Base-by-base conservation (phyloP, 1,140 invertebrate genomes). In the Drosophila kepulauana region DNA sequence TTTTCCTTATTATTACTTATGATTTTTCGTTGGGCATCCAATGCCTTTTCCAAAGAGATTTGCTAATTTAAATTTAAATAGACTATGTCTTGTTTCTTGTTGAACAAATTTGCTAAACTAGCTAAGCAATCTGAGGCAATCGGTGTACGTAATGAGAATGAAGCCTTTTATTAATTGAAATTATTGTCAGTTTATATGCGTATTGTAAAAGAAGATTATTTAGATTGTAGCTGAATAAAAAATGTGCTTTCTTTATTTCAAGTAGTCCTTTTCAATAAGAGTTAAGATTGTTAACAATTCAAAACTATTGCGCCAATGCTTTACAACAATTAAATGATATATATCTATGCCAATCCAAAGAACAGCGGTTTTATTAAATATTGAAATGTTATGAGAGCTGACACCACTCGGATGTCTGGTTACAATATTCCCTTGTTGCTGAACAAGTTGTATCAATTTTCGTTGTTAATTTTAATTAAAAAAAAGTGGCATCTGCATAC, bases 81-180 rank as follows among this genome's bases (percentile, higher is more conserved):
- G 45, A 38, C 57, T 57, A 33, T 45, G 38, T 30, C 43, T 75
- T 59, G 28, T 58, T 65, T 69, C 49, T 61, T 75, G 76, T 82
- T 75, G 5, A 20, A 57, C 30, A 61, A 48, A 70, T 13, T 68
- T 66, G 61, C 10, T 45, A 59, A 63, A 80, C 70, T 79, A 71
- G 79, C 70, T 79, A 71, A 66, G 81, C n/a, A 43, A 41, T 52
- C 25, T 48, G 13, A 28, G 4, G 30, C 45, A 28, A 6, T 43
- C 35, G 25, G n/a, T 41, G 41, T n/a, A 13, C 57, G 57, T 59
- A 56, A 56, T 35, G 30, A 56, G 28, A 16, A 13, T 7, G 11
- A 52, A 56, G 30, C 30, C 35, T 20, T 57, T 38, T 56, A 56
- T 56, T 56, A 30, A 52, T 28, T 54, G 20, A 25, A 30, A 30